Evolutionary conservation across 2,888 invertebrate species (phyloP).

Genomic region (Agrotis puta): DNA sequence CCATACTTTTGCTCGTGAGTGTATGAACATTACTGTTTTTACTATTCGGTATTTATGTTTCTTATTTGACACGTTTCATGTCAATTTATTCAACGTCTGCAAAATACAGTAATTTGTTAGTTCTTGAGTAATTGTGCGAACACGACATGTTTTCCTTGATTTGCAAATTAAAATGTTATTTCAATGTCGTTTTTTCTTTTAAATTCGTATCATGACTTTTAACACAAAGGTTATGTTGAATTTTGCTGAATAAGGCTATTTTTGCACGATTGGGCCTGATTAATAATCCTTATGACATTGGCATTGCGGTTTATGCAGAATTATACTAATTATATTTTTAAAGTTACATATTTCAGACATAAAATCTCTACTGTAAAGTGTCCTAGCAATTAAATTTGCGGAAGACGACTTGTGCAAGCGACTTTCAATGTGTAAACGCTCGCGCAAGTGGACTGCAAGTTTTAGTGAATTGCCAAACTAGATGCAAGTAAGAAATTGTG

Average conservation of each 20-base stretch:
- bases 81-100: slow-evolving; percentile 1
- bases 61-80: background rate
- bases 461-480: too few relatives aligned
- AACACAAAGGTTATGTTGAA: slow-evolving; percentile 38
- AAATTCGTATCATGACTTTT: slow-evolving; percentile 27
- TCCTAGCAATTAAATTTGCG: too few relatives aligned
- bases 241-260: slow-evolving; percentile 24
- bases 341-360: background rate
- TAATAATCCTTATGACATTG: slow-evolving; percentile 24
- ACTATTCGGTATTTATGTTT: background rate
- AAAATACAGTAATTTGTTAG: slow-evolving; percentile 11
- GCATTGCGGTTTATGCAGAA: background rate
- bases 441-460: too few relatives aligned
- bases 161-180: slow-evolving; percentile 31
- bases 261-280: slow-evolving; percentile 19
- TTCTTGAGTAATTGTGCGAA: slow-evolving; percentile 19
- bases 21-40: too few relatives aligned
- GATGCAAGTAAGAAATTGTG: too few relatives aligned
- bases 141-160: slow-evolving; percentile 43
- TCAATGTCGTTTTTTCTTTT: slow-evolving; percentile 44
- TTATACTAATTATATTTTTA: background rate
- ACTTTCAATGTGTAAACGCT: too few relatives aligned
- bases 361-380: too few relatives aligned
- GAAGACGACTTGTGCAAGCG: too few relatives aligned
- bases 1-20: too few relatives aligned